These are phyloP conservation scores for Fregetta grallaria DNA, from an alignment of 2,113 vertebrate genomes.

Conservation along the genomic window DNA sequence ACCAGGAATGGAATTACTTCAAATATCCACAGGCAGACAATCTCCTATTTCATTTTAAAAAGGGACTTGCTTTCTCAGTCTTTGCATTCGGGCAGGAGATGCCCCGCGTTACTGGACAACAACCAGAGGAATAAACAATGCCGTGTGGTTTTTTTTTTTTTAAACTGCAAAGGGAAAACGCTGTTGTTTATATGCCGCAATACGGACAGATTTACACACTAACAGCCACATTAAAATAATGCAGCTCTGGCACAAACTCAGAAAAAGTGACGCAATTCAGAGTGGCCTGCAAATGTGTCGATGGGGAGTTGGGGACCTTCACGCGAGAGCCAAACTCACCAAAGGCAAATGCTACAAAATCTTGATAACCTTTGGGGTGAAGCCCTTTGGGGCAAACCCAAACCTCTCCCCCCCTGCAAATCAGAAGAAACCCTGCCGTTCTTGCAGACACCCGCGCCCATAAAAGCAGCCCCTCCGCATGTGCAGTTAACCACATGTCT, in stretches of 20 bases:
- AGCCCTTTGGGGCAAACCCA: background rate
- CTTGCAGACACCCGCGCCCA: background rate
- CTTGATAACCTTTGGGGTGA: background rate
- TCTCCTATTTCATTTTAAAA: background rate
- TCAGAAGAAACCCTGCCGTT: background rate
- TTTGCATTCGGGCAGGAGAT: background rate
- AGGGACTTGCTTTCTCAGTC: background rate
- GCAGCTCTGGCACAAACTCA: background rate
- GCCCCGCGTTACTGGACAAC: background rate
- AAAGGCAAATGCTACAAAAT: background rate
- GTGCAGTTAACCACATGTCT: background rate
- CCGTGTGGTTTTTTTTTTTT: background rate
- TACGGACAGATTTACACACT: background rate
- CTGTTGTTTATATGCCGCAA: background rate
- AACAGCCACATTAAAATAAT: background rate
- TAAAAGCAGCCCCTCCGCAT: background rate
- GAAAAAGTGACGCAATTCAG: background rate
- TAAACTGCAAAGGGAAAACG: background rate
- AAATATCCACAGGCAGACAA: background rate
- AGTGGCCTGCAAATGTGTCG: background rate
- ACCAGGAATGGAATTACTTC: background rate
- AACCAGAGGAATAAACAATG: background rate
- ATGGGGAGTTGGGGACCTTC: background rate
- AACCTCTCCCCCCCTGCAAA: background rate
- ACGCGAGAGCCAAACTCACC: background rate